Evolutionary conservation across 2,888 invertebrate genomes (phyloP).

Genomic region (Rhyacophila evoluta): DNA sequence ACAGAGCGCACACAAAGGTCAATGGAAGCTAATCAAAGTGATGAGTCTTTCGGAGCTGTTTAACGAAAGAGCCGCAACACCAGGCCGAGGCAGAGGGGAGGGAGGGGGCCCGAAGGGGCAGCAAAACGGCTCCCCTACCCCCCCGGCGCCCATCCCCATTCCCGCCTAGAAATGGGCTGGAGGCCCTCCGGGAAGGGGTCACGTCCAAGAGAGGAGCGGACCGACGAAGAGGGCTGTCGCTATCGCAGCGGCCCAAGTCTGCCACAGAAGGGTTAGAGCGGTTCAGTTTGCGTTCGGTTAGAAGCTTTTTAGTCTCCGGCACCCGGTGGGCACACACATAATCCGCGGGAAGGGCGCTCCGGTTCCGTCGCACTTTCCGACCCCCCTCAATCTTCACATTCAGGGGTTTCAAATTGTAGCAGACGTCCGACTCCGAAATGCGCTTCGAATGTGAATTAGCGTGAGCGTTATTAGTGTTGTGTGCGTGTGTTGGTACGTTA

Average conservation of each 20-base stretch:
- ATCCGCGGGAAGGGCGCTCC: conserved; percentile 68
- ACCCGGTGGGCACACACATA: conserved; percentile 59
- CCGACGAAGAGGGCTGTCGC: conserved; percentile 51
- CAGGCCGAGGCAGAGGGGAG: conserved; percentile 73
- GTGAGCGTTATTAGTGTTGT: conserved; percentile 68
- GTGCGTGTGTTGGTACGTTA: conserved; percentile 79
- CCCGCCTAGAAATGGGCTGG: conserved; percentile 48
- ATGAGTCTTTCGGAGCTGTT: conserved; percentile 81
- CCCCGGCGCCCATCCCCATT: conserved; percentile 26
- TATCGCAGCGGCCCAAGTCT: conserved; percentile 57
- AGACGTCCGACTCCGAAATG: conserved; percentile 62
- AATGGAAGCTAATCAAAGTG: conserved; percentile 73
- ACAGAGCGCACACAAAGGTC: conserved; percentile 45
- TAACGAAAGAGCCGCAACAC: conserved; percentile 85
- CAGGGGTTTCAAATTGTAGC: conserved; percentile 54
- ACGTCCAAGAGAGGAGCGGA: conserved; percentile 51
- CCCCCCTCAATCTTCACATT: conserved; percentile 49
- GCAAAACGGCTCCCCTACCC: conserved; percentile 55
- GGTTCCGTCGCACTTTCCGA: conserved; percentile 67
- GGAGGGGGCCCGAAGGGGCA: conserved; percentile 57
- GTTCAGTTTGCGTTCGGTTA: conserved; percentile 65
- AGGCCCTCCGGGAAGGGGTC: conserved; percentile 41
- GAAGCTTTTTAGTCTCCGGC: conserved; percentile 63
- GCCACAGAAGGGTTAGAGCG: conserved; percentile 68
- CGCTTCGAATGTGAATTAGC: conserved; percentile 65